Evolutionary conservation across 2,113 vertebrate species (phyloP).

Genomic region (Athene noctua): DNA sequence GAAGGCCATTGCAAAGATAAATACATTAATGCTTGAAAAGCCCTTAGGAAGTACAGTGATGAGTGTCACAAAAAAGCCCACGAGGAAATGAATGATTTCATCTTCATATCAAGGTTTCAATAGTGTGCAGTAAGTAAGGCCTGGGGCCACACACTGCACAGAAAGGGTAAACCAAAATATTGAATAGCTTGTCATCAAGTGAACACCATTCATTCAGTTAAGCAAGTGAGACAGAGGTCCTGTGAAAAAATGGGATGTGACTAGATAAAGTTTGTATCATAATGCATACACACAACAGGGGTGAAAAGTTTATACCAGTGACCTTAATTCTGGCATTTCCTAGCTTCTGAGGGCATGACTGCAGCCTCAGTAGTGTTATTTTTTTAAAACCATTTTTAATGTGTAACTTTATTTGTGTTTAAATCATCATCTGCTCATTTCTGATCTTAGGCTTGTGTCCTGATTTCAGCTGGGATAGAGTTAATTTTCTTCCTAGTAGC

Average conservation of each 20-base stretch:
- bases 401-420: background rate
- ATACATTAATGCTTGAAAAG: slow-evolving; percentile 27
- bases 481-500: too few relatives aligned
- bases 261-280: slow-evolving; percentile 7
- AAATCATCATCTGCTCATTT: background rate
- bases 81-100: slow-evolving; percentile 9
- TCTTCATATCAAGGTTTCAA: slow-evolving; percentile 29
- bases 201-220: background rate
- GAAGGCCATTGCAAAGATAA: slow-evolving; percentile 31
- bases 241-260: background rate
- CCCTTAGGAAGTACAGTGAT: background rate
- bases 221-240: background rate
- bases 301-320: background rate
- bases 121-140: background rate
- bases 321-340: background rate
- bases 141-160: background rate
- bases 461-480: too few relatives aligned
- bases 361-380: background rate
- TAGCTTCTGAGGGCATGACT: background rate
- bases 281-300: background rate
- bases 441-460: background rate
- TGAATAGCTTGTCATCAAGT: background rate
- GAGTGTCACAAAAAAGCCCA: background rate
- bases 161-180: slow-evolving; percentile 35
- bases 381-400: background rate